phyloP scores from a whole-genome alignment of 2,113 vertebrate genomes.

The Esox niger region DNA sequence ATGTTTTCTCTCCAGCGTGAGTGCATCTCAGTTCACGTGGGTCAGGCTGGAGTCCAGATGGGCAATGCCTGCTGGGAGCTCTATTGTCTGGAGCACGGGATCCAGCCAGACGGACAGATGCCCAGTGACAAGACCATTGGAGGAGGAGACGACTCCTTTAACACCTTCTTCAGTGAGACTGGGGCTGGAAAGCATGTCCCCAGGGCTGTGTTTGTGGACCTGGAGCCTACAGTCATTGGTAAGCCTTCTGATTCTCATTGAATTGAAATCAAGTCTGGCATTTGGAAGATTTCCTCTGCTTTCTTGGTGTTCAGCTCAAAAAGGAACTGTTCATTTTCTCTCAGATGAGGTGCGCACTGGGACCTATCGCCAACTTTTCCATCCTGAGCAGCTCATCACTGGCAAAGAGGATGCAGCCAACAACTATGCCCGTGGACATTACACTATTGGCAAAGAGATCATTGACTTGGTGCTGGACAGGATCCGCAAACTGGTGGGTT shows the following conservation, averaged over 20 bases:
- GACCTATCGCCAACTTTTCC: constrained; percentile 72
- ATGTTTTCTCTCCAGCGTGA: constrained; percentile 59
- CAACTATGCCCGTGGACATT: constrained; percentile 76
- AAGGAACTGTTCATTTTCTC: constrained; percentile 3
- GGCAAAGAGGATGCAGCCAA: constrained; percentile 78
- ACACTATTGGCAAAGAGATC: constrained; percentile 77
- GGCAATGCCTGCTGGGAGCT: constrained; percentile 51
- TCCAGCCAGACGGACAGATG: constrained; percentile 68
- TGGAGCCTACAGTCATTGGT: constrained; percentile 86
- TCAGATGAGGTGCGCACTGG: constrained; percentile 74
- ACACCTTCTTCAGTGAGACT: constrained; percentile 87
- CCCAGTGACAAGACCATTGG: constrained; percentile 74
- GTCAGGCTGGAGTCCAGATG: constrained; percentile 70
- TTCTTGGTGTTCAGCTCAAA: neutral
- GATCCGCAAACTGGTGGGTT: constrained; percentile 71
- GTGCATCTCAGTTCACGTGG: constrained; percentile 71
- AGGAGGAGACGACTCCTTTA: constrained; percentile 84
- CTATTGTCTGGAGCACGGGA: constrained; percentile 45
- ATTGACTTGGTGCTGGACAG: constrained; percentile 75
- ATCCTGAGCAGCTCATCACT: constrained; percentile 72
- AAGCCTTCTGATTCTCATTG: constrained; percentile 25
- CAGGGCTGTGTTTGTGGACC: constrained; percentile 81
- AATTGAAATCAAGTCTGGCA: neutral
- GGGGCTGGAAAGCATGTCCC: constrained; percentile 85
- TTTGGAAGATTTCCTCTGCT: neutral